These are phyloP conservation scores for Nylanderia fulva DNA, from an alignment of 1,140 invertebrate species.

Conservation along the genomic window DNA sequence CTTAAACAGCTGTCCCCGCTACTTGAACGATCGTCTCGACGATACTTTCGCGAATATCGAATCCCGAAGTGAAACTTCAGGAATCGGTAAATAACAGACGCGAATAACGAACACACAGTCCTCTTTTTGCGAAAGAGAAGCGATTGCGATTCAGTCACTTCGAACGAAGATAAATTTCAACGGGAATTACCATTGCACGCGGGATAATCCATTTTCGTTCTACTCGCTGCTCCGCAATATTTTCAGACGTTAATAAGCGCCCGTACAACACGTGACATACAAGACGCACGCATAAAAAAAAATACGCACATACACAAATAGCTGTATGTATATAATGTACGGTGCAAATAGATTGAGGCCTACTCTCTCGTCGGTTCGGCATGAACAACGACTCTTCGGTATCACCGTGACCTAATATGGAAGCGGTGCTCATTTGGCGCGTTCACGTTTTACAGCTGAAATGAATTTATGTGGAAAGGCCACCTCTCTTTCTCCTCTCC, in stretches of 20 bases:
- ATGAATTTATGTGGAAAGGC: constrained; percentile 82
- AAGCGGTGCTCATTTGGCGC: constrained; percentile 77
- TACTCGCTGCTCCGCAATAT: constrained; percentile 22
- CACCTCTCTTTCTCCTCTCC: constrained; percentile 40
- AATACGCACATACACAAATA: neutral
- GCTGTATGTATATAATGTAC: constrained; percentile 1
- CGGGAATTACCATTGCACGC: constrained; percentile 22
- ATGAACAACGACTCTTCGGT: constrained; percentile 54
- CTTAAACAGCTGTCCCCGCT: neutral
- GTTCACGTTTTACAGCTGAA: constrained; percentile 82
- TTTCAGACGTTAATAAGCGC: constrained; percentile 53
- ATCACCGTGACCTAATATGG: constrained; percentile 77
- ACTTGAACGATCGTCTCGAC: neutral
- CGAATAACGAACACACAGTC: neutral
- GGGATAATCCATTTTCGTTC: constrained; percentile 37
- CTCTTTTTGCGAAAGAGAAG: neutral
- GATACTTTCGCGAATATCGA: neutral
- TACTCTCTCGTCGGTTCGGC: constrained; percentile 48
- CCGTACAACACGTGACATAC: constrained; percentile 3
- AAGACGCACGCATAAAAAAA: neutral
- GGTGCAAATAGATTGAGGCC: constrained; percentile 64
- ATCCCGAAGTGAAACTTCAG: neutral
- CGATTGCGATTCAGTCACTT: neutral
- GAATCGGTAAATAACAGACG: neutral
- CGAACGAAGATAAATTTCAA: constrained; percentile 31